Evolutionary conservation across 2,888 invertebrate genomes (phyloP).

Genomic region (Notocelia uddmanniana): DNA sequence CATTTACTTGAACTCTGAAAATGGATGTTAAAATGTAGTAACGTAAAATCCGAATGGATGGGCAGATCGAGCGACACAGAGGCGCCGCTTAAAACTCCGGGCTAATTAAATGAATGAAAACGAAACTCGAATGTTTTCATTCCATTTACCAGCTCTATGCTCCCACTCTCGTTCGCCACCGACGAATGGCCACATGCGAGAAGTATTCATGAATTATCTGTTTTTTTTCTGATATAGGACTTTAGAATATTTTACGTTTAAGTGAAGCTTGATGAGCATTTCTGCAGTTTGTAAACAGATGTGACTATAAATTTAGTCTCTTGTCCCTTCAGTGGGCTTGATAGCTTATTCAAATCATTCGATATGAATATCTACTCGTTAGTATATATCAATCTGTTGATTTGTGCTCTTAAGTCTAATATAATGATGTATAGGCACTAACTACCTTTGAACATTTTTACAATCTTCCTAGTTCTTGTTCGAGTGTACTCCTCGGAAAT

Average conservation of each 20-base stretch:
- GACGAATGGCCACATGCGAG: conserved; percentile 70
- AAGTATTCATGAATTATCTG: conserved; percentile 42
- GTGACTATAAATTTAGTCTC: background rate
- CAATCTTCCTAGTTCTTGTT: no score
- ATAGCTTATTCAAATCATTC: background rate
- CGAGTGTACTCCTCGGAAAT: background rate
- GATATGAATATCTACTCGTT: background rate
- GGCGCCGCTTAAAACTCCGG: conserved; percentile 78
- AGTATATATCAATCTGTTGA: background rate
- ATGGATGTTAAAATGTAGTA: conserved; percentile 49
- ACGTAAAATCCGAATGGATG: conserved; percentile 67
- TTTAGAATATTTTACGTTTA: background rate
- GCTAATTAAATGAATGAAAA: conserved; percentile 84
- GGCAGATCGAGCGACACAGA: conserved; percentile 68
- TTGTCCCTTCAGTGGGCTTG: no score
- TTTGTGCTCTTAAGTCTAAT: background rate
- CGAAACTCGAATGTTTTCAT: conserved; percentile 83
- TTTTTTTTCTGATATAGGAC: background rate
- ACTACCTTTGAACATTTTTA: no score
- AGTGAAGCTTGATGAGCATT: background rate
- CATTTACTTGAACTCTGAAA: conserved; percentile 35
- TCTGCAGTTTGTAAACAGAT: background rate
- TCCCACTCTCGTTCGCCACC: conserved; percentile 55
- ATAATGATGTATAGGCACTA: background rate
- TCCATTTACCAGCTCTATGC: conserved; percentile 78